These are phyloP conservation scores for Chydorus sphaericus DNA, from an alignment of 2,888 invertebrate genomes.

Conservation along the genomic window DNA sequence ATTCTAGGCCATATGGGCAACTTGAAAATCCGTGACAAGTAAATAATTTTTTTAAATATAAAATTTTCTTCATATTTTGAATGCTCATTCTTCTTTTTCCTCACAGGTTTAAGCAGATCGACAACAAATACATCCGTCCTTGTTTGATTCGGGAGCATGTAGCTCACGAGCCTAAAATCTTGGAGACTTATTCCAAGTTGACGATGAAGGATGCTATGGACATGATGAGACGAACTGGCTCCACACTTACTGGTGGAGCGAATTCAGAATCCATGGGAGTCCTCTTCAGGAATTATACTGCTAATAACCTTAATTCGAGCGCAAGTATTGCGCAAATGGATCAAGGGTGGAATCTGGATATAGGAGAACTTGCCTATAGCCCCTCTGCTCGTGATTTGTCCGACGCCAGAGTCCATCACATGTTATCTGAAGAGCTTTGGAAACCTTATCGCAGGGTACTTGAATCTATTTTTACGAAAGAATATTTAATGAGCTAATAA, in stretches of 20 bases:
- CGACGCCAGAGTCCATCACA: slow-evolving; percentile 85
- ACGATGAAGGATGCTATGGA: slow-evolving; percentile 89
- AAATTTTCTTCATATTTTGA: neutral
- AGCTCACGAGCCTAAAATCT: slow-evolving; percentile 64
- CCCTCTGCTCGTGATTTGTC: slow-evolving; percentile 82
- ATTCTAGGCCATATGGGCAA: slow-evolving; percentile 90
- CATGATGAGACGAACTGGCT: slow-evolving; percentile 51
- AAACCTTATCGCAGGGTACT: slow-evolving; percentile 51
- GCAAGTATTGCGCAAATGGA: slow-evolving; percentile 74
- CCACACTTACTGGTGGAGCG: neutral
- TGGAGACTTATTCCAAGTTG: slow-evolving; percentile 84
- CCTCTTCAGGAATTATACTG: slow-evolving; percentile 76
- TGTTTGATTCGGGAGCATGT: slow-evolving; percentile 61
- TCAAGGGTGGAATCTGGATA: slow-evolving; percentile 63
- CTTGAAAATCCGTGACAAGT: slow-evolving; percentile 79
- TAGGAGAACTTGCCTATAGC: slow-evolving; percentile 84
- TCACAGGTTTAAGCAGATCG: slow-evolving; percentile 73
- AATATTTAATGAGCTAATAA: neutral
- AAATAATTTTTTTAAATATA: too few species aligned
- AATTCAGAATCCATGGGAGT: slow-evolving; percentile 75
- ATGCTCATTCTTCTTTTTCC: neutral
- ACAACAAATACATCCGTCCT: slow-evolving; percentile 83
- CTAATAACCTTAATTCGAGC: slow-evolving; percentile 34
- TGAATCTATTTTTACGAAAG: slow-evolving; percentile 16
- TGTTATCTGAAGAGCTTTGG: slow-evolving; percentile 73